Conservation (phyloP, 2,113 vertebrate genomes). For the Melospiza georgiana region DNA sequence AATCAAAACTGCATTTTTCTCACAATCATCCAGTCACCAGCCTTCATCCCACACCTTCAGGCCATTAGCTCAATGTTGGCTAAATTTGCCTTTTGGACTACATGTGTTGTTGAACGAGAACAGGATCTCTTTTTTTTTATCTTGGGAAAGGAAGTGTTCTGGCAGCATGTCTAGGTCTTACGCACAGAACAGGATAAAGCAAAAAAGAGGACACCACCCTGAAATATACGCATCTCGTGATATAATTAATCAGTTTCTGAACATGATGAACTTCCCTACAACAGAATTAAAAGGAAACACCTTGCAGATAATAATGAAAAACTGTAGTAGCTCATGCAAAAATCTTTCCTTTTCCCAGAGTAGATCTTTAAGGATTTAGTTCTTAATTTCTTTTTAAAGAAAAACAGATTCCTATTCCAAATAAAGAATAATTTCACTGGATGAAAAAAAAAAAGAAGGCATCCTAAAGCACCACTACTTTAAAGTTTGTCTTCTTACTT, state of each 20-base stretch:
- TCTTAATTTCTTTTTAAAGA: neutral
- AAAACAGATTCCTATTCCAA: neutral
- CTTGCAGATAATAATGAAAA: slow-evolving; percentile 73
- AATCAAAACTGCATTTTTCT: neutral
- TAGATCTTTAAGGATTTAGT: slow-evolving; percentile 12
- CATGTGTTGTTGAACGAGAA: neutral
- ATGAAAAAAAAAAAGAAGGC: neutral
- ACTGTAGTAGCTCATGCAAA: slow-evolving; percentile 39
- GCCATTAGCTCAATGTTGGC: neutral
- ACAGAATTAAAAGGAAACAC: slow-evolving; percentile 75
- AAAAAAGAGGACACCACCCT: slow-evolving; percentile 60
- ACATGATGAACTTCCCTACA: slow-evolving; percentile 69
- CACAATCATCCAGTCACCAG: neutral
- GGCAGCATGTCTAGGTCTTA: slow-evolving; percentile 50
- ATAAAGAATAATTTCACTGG: neutral
- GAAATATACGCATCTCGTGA: slow-evolving; percentile 21
- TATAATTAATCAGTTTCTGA: slow-evolving; percentile 69
- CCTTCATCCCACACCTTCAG: slow-evolving; percentile 27
- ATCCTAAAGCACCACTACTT: neutral
- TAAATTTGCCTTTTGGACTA: slow-evolving; percentile 6
- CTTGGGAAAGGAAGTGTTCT: slow-evolving; percentile 69
- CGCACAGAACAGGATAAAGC: slow-evolving; percentile 62
- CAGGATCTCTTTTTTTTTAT: neutral
- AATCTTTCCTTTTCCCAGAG: slow-evolving; percentile 50
- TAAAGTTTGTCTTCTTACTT: neutral